These are phyloP conservation scores for Zootermopsis nevadensis DNA, from an alignment of 2,888 invertebrate species.

Conservation along the genomic window DNA sequence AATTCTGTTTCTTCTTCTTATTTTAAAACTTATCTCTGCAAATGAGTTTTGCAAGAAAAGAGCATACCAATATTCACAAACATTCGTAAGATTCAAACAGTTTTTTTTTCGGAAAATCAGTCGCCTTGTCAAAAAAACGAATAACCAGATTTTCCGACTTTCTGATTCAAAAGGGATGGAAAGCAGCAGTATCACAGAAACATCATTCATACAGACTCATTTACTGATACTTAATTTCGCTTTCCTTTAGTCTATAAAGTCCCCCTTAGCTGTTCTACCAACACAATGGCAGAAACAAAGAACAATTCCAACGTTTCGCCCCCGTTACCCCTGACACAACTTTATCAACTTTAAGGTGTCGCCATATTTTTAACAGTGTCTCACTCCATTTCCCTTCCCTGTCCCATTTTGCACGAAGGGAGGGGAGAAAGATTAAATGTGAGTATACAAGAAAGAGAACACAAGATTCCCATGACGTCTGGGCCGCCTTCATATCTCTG, in stretches of 20 bases:
- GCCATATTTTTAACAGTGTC: constrained; percentile 28
- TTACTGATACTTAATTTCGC: constrained; percentile 8
- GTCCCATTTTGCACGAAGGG: not conserved
- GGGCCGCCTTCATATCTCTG: constrained; percentile 30
- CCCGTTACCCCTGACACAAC: constrained; percentile 13
- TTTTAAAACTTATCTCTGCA: too few species aligned
- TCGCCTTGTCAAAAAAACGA: too few species aligned
- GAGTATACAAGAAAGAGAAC: not conserved
- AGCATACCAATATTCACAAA: too few species aligned
- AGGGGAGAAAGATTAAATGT: not conserved
- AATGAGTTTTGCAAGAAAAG: too few species aligned
- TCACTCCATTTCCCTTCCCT: not conserved
- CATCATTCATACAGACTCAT: not conserved
- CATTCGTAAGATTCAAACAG: too few species aligned
- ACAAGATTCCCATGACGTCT: constrained; percentile 25
- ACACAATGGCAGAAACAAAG: not conserved
- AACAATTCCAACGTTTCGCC: constrained; percentile 24
- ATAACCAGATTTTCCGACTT: too few species aligned
- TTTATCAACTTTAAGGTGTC: constrained; percentile 40
- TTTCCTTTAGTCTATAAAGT: not conserved
- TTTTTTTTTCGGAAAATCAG: too few species aligned
- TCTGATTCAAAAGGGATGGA: too few species aligned
- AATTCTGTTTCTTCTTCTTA: too few species aligned
- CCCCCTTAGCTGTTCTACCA: not conserved
- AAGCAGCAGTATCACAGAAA: not conserved